Conservation (phyloP, 92 coral and sea anemone genomes). For the Porites rus region DNA sequence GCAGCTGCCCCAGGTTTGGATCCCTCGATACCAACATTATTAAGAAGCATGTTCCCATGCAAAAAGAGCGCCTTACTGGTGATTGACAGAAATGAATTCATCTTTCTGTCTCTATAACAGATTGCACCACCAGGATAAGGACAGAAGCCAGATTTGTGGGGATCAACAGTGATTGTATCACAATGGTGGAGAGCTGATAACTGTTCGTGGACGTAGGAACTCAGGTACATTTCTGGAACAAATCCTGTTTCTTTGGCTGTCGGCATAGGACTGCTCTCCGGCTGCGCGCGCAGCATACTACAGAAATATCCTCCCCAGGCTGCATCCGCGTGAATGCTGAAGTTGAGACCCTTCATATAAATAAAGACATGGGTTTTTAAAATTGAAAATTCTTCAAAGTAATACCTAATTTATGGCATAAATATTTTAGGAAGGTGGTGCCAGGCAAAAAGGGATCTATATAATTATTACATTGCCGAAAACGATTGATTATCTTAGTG, state of each 20-base stretch:
- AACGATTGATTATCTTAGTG: too few species aligned
- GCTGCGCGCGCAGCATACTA: constrained; percentile 85
- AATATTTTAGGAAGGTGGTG: too few species aligned
- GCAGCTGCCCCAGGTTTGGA: constrained; percentile 98
- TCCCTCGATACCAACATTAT: constrained; percentile 80
- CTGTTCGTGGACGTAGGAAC: constrained; percentile 64
- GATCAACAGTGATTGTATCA: constrained; percentile 93
- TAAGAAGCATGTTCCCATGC: constrained; percentile 73
- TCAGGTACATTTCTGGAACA: constrained; percentile 78
- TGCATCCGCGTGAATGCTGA: constrained; percentile 76
- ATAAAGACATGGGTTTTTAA: neutral
- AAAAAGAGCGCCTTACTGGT: constrained; percentile 80
- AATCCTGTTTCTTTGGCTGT: constrained; percentile 43
- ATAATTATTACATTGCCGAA: too few species aligned
- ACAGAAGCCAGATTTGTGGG: constrained; percentile 94
- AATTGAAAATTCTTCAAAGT: neutral
- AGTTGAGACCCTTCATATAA: constrained; percentile 66
- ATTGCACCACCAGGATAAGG: constrained; percentile 93
- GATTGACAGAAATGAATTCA: constrained; percentile 80
- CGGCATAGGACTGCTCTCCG: constrained; percentile 2
- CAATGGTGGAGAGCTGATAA: constrained; percentile 67
- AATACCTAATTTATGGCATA: too few species aligned
- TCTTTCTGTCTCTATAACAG: constrained; percentile 84
- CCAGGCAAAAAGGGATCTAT: too few species aligned
- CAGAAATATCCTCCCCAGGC: constrained; percentile 99